Evolutionary conservation across 2,113 vertebrate species (phyloP), one percentile per base, ranked within the genome.

Genomic region (Phaethon lepturus): DNA sequence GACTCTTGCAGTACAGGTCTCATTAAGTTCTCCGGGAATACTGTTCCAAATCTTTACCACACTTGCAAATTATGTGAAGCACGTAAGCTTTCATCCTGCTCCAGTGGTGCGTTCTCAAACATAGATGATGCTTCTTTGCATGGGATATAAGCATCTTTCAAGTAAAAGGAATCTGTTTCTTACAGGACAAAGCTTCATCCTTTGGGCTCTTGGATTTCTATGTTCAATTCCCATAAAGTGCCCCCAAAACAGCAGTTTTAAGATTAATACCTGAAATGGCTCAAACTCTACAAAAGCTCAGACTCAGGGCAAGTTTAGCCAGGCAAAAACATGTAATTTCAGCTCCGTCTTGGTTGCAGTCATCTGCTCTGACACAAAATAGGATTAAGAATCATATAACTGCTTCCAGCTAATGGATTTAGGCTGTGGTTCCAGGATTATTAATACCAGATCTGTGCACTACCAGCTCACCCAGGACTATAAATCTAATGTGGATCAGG

Each of bases 391-490:
- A 91, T 95, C 92, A 58, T 19, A 86, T 92, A 95, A 97, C 83
- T 97, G 90, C 83, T 96, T 95, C 92, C 94, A 97, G 95, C 80
- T 97, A 97, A 97, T 92, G 95, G 93, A 89, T 97, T 96, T 92
- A 95, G 96, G 83, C 95, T 97, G 96, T 96, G 78, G 90, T 96
- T 96, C 49, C 66, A 86, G 52, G 60, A 77, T 97, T 97, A 97
- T 97, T 97, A 97, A 95, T 95, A 91, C 91, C 96, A 97, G 96
- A 97, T 91, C 93, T 93, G 53, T 90, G 92, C 93, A 95, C 93
- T 96, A 66, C 90, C 87, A 97, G 85, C 95, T 95, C 93, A 72
- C 87, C 33, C 95, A 94, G 77, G 90, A 94, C 96, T 86, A 90
- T 97, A 96, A 97, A 96, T 97, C 92, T 96, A 91, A 93, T 86